Percentiles rank a stretch among this genome's conserved stretches.
Evolutionary conservation across 2,888 invertebrate species (phyloP).

Genomic region (Acanthoscelides obtectus): DNA sequence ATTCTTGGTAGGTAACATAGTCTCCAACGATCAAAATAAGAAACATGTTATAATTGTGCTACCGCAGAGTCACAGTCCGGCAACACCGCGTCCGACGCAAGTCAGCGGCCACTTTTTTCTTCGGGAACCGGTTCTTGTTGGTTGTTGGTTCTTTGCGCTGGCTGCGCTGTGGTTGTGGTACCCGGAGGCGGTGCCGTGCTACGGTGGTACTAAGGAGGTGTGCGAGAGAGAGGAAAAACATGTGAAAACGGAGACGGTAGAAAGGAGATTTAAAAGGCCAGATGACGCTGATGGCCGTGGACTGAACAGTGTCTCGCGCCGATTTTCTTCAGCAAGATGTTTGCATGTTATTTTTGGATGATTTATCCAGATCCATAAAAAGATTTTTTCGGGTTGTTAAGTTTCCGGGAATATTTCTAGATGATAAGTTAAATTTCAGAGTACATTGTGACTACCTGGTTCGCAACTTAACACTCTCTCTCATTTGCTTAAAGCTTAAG

Average conservation of each 20-base stretch:
- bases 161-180: too few species aligned
- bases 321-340: too few species aligned
- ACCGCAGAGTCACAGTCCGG: not conserved
- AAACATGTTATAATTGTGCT: not conserved
- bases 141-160: not conserved
- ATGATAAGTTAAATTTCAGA: too few species aligned
- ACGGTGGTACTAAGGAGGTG: not conserved
- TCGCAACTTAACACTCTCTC: too few species aligned
- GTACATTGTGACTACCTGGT: too few species aligned
- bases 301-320: not conserved
- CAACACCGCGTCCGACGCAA: not conserved
- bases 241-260: not conserved
- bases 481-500: too few species aligned
- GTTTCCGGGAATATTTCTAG: too few species aligned
- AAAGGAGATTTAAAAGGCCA: not conserved
- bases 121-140: not conserved
- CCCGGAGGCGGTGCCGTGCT: not conserved
- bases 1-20: too few species aligned
- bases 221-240: not conserved
- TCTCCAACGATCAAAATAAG: too few species aligned
- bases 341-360: too few species aligned
- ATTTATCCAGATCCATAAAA: too few species aligned
- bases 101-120: not conserved
- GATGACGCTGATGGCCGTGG: not conserved
- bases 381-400: too few species aligned